Conservation (phyloP, 2,113 vertebrate species). For the Rhegmatorhina hoffmannsi region DNA sequence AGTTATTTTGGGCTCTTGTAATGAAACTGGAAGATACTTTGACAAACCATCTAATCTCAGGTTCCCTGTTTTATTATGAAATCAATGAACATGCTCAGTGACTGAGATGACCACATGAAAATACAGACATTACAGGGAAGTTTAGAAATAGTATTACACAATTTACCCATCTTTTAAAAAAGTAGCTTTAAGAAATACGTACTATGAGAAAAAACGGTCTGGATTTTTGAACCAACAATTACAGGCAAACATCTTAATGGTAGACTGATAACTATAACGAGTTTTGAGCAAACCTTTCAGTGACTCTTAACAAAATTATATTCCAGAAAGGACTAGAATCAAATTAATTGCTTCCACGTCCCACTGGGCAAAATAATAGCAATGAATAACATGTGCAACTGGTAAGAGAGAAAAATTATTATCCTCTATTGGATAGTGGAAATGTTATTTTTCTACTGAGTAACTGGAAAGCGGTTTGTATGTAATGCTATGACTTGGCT, state of each 20-base stretch:
- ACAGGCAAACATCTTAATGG: background rate
- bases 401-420: background rate
- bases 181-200: background rate
- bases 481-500: constrained; percentile 6
- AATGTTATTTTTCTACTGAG: background rate
- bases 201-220: background rate
- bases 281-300: background rate
- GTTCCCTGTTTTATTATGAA: background rate
- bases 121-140: background rate
- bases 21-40: background rate
- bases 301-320: background rate
- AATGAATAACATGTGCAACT: constrained; percentile 6
- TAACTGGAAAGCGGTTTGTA: constrained; percentile 19
- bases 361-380: constrained; percentile 3
- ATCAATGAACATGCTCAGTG: background rate
- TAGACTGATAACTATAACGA: background rate
- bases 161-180: background rate
- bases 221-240: background rate
- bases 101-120: background rate
- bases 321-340: constrained; percentile 1
- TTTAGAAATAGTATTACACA: constrained; percentile 32
- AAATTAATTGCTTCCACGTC: constrained; percentile 6
- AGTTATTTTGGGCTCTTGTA: background rate
- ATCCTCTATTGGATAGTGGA: background rate
- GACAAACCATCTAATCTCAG: background rate